Evolutionary conservation across 2,113 vertebrate species (phyloP).

Genomic region (Nycticryphes semicollaris): DNA sequence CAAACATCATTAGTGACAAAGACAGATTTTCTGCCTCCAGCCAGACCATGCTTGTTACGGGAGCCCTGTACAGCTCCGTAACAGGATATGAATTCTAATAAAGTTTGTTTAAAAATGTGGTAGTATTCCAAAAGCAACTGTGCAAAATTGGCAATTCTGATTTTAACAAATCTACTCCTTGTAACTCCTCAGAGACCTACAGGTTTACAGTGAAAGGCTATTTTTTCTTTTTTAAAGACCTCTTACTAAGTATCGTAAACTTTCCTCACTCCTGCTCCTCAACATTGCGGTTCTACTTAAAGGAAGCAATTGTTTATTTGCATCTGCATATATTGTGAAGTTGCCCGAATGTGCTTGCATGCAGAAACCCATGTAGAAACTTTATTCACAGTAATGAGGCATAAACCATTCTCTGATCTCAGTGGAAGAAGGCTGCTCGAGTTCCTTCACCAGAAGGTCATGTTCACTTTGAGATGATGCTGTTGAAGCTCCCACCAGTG

Average conservation of each 20-base stretch:
- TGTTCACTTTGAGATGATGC: neutral
- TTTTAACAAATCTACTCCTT: conserved; percentile 2
- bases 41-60: conserved; percentile 38
- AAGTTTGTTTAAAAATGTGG: conserved; percentile 34
- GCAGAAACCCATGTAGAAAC: neutral
- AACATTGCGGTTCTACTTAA: neutral
- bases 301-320: neutral
- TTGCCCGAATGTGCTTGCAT: neutral
- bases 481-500: neutral
- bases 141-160: conserved; percentile 18
- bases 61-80: conserved; percentile 7
- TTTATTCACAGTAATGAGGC: conserved; percentile 1
- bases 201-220: neutral
- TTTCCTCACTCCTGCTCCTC: neutral
- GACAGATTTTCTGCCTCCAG: conserved; percentile 60
- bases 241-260: neutral
- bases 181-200: conserved; percentile 15
- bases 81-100: conserved; percentile 59
- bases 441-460: neutral
- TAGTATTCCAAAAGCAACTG: conserved; percentile 5
- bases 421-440: neutral
- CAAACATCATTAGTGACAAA: conserved; percentile 63
- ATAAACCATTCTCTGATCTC: neutral
- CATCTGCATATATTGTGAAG: neutral
- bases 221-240: neutral